Percentiles rank a stretch among this genome's conserved stretches.
phyloP scores from a whole-genome alignment of 2,797 vertebrate genomes.

The Notamacropus eugenii region DNA sequence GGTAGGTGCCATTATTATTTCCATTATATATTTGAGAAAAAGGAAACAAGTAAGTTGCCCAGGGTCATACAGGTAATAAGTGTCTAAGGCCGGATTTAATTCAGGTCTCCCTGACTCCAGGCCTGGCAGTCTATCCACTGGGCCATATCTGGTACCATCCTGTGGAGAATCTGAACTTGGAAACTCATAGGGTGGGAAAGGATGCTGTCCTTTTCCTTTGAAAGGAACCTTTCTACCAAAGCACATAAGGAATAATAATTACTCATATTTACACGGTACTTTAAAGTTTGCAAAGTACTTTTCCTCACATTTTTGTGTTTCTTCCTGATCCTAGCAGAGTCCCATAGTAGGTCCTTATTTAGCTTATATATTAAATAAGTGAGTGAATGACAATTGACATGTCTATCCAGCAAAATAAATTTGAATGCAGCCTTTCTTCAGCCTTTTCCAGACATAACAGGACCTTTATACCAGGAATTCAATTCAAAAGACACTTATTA shows the following conservation, averaged over 20 bases:
- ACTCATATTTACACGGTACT: neutral
- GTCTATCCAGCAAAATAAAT: neutral
- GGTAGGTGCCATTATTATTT: neutral
- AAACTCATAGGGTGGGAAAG: neutral
- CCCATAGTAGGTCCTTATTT: neutral
- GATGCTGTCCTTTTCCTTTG: neutral
- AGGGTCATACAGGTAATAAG: neutral
- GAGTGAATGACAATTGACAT: neutral
- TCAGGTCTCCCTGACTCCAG: neutral
- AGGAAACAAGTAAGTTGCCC: neutral
- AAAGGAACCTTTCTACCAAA: too few species aligned
- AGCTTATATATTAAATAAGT: neutral
- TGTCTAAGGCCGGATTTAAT: neutral
- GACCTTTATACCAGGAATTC: neutral
- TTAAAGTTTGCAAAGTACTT: neutral
- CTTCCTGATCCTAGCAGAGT: neutral
- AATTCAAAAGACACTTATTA: neutral
- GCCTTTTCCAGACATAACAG: neutral
- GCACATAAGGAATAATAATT: neutral
- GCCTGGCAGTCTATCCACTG: neutral
- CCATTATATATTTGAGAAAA: neutral
- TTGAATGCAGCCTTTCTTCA: neutral
- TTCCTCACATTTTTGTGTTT: neutral
- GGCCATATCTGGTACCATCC: neutral
- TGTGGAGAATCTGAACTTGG: neutral